Conservation (phyloP, 2,797 vertebrate species). For the Xenops minutus region DNA sequence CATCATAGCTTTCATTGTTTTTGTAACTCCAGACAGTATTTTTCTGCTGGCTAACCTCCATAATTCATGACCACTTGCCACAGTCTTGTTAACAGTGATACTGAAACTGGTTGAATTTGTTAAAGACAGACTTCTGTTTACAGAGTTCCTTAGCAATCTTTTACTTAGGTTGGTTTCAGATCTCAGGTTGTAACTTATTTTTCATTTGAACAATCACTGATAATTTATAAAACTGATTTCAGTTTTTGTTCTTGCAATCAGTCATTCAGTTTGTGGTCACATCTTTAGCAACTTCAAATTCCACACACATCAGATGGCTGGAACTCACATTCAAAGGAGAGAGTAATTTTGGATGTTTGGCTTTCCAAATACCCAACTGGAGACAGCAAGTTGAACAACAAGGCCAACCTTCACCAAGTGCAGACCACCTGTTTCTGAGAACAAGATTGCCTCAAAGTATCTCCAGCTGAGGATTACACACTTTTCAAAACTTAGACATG, state of each 20-base stretch:
- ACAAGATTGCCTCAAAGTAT: not conserved
- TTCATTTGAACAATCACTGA: not conserved
- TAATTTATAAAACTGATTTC: not conserved
- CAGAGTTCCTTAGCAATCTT: not conserved
- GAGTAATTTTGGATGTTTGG: not conserved
- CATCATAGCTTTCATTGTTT: constrained; percentile 34
- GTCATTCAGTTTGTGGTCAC: not conserved
- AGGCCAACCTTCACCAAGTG: not conserved
- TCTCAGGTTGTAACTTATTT: not conserved
- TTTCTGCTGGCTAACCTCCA: constrained; percentile 27
- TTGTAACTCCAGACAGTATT: constrained; percentile 29
- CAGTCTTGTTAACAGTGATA: not conserved
- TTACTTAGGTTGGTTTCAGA: not conserved
- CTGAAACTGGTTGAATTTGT: not conserved
- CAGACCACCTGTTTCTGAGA: not conserved
- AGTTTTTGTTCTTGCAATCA: not conserved
- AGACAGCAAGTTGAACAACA: not conserved
- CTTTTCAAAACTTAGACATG: not conserved
- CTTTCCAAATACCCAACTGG: not conserved
- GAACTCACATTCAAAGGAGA: not conserved
- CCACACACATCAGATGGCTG: not conserved
- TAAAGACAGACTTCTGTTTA: not conserved
- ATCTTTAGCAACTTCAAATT: not conserved
- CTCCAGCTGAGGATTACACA: not conserved
- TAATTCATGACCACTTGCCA: not conserved